Evolutionary conservation across 2,797 vertebrate genomes (phyloP).

Genomic region (Enteromius afrohamiltoni): DNA sequence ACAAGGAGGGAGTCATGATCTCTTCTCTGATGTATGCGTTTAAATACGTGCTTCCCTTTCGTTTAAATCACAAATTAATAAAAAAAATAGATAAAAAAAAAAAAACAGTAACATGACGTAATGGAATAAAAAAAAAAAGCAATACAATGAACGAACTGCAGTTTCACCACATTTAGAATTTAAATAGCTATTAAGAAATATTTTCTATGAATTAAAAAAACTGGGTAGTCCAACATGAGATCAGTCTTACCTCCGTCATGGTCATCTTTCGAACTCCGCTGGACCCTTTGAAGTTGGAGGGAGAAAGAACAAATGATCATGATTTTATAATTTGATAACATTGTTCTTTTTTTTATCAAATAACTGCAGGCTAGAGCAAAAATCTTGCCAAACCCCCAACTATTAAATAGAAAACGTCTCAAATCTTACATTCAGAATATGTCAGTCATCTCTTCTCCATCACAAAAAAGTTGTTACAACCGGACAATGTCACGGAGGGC

Average conservation of each 20-base stretch:
- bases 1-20: background rate
- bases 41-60: background rate
- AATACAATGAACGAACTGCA: background rate
- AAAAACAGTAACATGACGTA: background rate
- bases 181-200: background rate
- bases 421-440: background rate
- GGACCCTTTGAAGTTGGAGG: constrained; percentile 68
- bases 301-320: background rate
- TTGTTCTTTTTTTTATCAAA: background rate
- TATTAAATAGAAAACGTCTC: background rate
- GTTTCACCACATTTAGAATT: background rate
- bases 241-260: constrained; percentile 77
- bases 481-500: background rate
- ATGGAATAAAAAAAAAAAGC: background rate
- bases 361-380: background rate
- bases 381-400: background rate
- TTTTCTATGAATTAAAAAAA: background rate
- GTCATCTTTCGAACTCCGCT: constrained; percentile 79
- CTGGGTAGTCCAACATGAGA: background rate
- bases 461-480: background rate
- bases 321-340: no score
- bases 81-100: no score
- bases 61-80: background rate
- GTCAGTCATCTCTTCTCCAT: background rate
- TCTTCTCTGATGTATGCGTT: background rate